Conservation (phyloP, 2,888 invertebrate genomes). For the Plebejus melissa region DNA sequence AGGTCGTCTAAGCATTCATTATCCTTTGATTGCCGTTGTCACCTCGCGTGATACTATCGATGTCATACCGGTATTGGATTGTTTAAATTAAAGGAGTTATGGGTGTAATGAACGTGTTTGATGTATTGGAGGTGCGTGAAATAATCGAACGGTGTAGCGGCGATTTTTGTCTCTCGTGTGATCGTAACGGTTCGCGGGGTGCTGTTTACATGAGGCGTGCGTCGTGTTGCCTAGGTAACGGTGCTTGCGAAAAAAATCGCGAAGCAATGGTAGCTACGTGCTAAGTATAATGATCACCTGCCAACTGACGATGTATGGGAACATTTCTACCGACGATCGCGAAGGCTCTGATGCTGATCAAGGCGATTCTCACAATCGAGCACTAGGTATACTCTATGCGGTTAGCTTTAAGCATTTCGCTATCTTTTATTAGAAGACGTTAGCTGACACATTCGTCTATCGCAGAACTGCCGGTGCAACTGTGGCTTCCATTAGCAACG, state of each 20-base stretch:
- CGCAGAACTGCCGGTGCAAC: constrained; percentile 56
- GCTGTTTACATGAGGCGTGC: constrained; percentile 46
- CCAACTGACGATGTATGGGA: constrained; percentile 69
- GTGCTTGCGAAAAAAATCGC: constrained; percentile 52
- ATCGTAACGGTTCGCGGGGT: constrained; percentile 30
- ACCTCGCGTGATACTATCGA: constrained; percentile 19
- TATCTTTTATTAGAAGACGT: constrained; percentile 39
- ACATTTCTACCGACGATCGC: constrained; percentile 58
- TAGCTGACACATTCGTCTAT: constrained; percentile 57
- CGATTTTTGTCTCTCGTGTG: not conserved
- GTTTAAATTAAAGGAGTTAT: not conserved
- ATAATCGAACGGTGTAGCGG: constrained; percentile 16
- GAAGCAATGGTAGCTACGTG: constrained; percentile 54
- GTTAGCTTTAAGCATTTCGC: constrained; percentile 3
- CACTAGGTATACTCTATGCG: constrained; percentile 29
- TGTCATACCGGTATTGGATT: not conserved
- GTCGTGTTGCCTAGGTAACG: constrained; percentile 56
- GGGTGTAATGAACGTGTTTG: constrained; percentile 13
- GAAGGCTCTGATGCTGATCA: constrained; percentile 23
- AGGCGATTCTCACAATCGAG: constrained; percentile 28
- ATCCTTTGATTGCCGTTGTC: constrained; percentile 46
- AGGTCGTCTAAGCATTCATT: constrained; percentile 62
- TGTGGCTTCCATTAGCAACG: constrained; percentile 69
- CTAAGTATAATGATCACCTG: constrained; percentile 63
- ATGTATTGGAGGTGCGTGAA: constrained; percentile 2